Conservation (phyloP, 2,113 vertebrate genomes). For the Nipponia nippon region DNA sequence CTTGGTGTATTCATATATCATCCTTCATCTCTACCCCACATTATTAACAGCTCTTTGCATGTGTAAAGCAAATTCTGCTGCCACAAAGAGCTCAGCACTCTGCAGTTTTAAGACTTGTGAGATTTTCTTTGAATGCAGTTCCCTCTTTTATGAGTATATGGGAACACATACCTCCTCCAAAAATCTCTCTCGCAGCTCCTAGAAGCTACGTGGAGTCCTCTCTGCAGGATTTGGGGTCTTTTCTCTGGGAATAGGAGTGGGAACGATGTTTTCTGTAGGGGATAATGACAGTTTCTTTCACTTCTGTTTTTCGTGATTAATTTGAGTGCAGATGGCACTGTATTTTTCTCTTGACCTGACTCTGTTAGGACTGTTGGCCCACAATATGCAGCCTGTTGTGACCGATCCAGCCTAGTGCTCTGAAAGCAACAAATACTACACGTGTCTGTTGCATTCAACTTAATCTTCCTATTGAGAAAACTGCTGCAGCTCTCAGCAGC, state of each 20-base stretch:
- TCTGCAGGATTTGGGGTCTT: neutral
- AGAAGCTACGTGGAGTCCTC: neutral
- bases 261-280: neutral
- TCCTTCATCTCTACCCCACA: neutral
- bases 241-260: neutral
- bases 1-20: neutral
- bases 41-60: neutral
- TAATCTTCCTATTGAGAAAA: neutral
- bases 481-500: neutral
- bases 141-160: neutral
- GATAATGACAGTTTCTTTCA: neutral
- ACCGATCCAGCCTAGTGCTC: neutral
- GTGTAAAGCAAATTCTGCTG: neutral
- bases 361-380: neutral
- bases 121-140: neutral
- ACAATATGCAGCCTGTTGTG: neutral
- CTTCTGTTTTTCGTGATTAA: neutral
- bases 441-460: neutral
- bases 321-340: neutral
- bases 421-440: neutral
- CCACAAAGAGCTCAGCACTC: neutral
- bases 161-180: neutral
- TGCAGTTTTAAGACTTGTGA: neutral
- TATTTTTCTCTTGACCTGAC: neutral
- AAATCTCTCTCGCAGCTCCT: neutral